Conservation (phyloP, 1,140 invertebrate genomes). For the Macrobrachium nipponense region DNA sequence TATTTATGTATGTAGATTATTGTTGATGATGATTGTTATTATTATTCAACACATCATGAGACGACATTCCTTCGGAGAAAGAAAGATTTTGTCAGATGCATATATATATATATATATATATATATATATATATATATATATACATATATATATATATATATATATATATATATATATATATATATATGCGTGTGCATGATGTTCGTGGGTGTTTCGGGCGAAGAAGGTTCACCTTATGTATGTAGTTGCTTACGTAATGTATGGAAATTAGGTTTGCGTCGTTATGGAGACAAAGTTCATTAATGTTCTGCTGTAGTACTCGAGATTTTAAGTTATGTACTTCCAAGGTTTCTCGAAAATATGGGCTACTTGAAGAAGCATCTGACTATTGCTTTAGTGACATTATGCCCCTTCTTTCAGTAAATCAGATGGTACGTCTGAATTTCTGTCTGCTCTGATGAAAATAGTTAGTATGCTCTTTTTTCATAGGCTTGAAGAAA, state of each 20-base stretch:
- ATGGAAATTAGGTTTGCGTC: not conserved
- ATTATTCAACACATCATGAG: no score
- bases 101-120: no score
- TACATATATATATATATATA: constrained; percentile 21
- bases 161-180: constrained; percentile 20
- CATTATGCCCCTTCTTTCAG: no score
- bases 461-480: no score
- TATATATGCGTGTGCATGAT: constrained; percentile 4
- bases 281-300: no score
- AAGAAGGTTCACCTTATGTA: not conserved
- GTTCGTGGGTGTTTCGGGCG: constrained; percentile 3
- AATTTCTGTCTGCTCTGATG: no score
- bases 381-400: no score
- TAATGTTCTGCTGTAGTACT: not conserved
- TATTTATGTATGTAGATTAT: not conserved
- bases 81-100: no score
- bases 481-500: no score
- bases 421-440: no score
- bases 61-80: no score
- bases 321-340: not conserved
- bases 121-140: constrained; percentile 22
- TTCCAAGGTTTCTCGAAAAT: no score
- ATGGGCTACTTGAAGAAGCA: not conserved
- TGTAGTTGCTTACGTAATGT: not conserved
- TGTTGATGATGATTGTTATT: not conserved